Percentiles rank a stretch among this genome's conserved stretches.
Evolutionary conservation across 2,797 vertebrate genomes (phyloP).

Genomic region (Phrynocephalus forsythii): DNA sequence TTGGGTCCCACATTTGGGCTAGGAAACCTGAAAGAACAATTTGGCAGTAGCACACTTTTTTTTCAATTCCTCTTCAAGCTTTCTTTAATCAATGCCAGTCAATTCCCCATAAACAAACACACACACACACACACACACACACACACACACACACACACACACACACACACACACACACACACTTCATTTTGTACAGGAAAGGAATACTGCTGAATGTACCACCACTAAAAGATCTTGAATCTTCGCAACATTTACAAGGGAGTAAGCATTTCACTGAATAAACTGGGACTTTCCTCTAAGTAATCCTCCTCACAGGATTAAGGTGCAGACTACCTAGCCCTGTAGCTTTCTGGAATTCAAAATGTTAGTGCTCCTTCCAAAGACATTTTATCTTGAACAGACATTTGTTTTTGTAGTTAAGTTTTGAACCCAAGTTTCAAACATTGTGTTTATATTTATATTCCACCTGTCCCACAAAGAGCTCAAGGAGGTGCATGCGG

Average conservation of each 20-base stretch:
- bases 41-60: neutral
- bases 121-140: no score
- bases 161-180: neutral
- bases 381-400: neutral
- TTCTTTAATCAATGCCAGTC: constrained; percentile 4
- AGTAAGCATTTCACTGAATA: neutral
- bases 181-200: neutral
- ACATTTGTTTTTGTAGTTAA: neutral
- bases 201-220: constrained; percentile 9
- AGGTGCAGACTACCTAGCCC: neutral
- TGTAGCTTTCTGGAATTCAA: neutral
- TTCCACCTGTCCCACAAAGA: neutral
- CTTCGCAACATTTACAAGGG: neutral
- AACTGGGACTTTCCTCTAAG: neutral
- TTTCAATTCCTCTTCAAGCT: neutral
- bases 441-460: neutral
- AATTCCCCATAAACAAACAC: neutral
- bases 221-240: constrained; percentile 13
- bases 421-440: neutral
- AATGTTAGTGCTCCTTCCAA: neutral
- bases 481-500: neutral
- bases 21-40: neutral
- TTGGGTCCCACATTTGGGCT: constrained; percentile 59
- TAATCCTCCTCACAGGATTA: neutral
- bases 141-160: no score